Evolutionary conservation across 1,140 invertebrate genomes (phyloP), one percentile per base, ranked within the genome.

Genomic region (Pseudomyrmex dendroicus): DNA sequence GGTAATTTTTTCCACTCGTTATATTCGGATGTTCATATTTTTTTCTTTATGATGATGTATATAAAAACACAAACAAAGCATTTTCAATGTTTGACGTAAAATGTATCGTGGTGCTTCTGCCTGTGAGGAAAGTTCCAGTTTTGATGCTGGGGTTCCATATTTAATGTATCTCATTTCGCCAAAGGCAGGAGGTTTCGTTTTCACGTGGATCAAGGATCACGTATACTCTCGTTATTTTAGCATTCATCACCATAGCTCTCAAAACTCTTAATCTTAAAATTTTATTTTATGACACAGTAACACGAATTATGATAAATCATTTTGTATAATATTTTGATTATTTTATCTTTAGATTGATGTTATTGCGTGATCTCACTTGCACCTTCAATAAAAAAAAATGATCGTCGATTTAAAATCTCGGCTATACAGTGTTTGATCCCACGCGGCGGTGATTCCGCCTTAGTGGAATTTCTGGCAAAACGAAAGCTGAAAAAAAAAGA

Each of bases 141-240:
- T 72, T 72, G 76, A 80, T 72, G 54, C 5, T 46, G 54, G 59
- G 44, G 8, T 4, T 80, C 54, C 44, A 80, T 80, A 54, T 66
- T 70, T 80, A 59, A 80, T 72, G 66, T 54, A 59, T 72, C 50
- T 20, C 1, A 20, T 56, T 70, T 12, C 44, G 76, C 76, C 76
- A 15, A 22, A 70, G 66, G 66, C 76, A 5, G 1, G 12, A 25
- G 46, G 48, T 54, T 76, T n/a, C 61, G 52, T 54, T 46, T 13
- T 68, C 74, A n/a, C 9, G 17, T 17, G 20, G 15, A 59, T 80
- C 66, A 80, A 80, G 66, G 76, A 80, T n/a, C n/a, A n/a, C 64
- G 44, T 15, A 64, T 20, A 48, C 54, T 80, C 15, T 68, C 25
- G 25, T 25, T 67, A 56, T 50, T 59, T 59, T 17, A 46, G n/a